Conservation (phyloP, 2,888 invertebrate species). For the Prenolepis imparis region DNA sequence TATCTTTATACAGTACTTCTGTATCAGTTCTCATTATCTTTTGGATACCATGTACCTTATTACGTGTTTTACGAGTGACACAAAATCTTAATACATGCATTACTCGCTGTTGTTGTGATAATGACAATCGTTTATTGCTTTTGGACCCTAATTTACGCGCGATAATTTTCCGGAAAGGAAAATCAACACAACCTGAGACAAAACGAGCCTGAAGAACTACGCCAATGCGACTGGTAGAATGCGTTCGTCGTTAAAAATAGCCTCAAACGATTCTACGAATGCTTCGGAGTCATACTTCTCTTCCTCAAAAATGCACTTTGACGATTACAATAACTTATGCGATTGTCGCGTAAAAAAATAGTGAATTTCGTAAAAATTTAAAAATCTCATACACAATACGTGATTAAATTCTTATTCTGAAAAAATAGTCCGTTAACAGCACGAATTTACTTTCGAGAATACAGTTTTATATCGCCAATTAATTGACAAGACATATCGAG, state of each 20-base stretch:
- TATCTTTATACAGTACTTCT: neutral
- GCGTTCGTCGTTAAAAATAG: conserved; percentile 56
- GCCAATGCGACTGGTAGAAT: conserved; percentile 51
- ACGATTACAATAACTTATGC: conserved; percentile 29
- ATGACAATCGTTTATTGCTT: neutral
- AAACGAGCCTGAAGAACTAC: conserved; percentile 4
- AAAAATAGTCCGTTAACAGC: neutral
- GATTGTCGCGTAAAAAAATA: neutral
- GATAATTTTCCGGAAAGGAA: neutral
- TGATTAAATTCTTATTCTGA: conserved; percentile 9
- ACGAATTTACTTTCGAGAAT: neutral
- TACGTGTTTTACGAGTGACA: neutral
- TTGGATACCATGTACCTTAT: neutral
- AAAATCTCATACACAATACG: neutral
- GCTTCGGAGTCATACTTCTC: conserved; percentile 40
- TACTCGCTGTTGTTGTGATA: neutral
- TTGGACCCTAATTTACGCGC: neutral
- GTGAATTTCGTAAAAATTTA: neutral
- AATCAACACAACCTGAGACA: too few relatives aligned
- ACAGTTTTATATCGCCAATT: conserved; percentile 17
- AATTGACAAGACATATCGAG: conserved; percentile 22
- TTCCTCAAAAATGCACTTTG: conserved; percentile 22
- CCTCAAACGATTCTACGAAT: conserved; percentile 61
- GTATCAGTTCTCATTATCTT: neutral
- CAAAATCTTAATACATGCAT: neutral